Conservation (phyloP, 2,113 vertebrate genomes). For the Polypterus senegalus region DNA sequence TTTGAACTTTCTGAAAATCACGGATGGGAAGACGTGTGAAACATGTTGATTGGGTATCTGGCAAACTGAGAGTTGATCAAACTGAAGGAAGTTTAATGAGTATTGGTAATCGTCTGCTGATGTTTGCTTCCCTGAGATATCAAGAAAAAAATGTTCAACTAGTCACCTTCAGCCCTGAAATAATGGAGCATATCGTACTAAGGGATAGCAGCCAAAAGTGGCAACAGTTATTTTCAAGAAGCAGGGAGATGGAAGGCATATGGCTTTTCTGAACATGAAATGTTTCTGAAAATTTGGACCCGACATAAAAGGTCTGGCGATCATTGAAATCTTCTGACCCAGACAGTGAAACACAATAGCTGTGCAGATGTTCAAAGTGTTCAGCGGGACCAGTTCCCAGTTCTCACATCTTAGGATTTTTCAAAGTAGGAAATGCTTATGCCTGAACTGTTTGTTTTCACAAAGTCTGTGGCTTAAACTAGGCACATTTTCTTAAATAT, state of each 20-base stretch:
- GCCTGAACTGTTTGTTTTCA: conserved; percentile 36
- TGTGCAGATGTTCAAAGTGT: conserved; percentile 40
- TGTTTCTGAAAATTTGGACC: conserved; percentile 25
- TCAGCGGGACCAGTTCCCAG: conserved; percentile 16
- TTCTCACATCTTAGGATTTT: conserved; percentile 30
- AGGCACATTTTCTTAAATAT: conserved; percentile 32
- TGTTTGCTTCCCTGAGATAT: too few relatives aligned
- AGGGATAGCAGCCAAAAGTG: conserved; percentile 26
- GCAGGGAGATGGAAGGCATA: conserved; percentile 21
- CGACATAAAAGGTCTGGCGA: conserved; percentile 28
- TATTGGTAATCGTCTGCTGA: too few relatives aligned
- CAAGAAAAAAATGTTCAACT: too few relatives aligned
- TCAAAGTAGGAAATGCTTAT: conserved; percentile 47
- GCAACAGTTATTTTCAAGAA: not conserved
- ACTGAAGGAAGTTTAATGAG: too few relatives aligned
- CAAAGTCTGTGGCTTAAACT: conserved; percentile 36
- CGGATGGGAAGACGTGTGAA: too few relatives aligned
- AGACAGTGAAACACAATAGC: conserved; percentile 36
- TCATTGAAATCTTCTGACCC: conserved; percentile 25
- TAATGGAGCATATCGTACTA: too few relatives aligned
- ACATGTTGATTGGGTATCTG: too few relatives aligned
- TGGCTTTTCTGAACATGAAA: conserved; percentile 26
- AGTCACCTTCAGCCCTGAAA: too few relatives aligned
- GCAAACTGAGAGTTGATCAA: too few relatives aligned
- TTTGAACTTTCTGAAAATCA: too few relatives aligned